Conservation (phyloP, 2,888 invertebrate genomes). For the Tenthredo distinguenda region DNA sequence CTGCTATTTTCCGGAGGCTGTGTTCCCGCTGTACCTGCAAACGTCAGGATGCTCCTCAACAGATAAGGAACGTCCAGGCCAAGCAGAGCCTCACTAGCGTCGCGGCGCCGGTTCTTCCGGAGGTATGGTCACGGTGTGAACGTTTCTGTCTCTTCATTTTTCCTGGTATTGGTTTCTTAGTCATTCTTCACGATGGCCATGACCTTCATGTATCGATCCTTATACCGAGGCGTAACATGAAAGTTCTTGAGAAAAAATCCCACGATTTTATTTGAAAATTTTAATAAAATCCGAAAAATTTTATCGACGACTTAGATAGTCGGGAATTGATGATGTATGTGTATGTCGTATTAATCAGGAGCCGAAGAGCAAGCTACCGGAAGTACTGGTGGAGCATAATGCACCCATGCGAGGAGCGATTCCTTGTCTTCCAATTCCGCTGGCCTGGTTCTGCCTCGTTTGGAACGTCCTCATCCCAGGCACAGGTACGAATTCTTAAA, state of each 20-base stretch:
- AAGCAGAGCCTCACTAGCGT: constrained; percentile 77
- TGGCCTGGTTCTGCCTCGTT: constrained; percentile 93
- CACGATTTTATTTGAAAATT: neutral
- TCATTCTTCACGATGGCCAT: neutral
- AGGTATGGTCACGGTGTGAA: constrained; percentile 63
- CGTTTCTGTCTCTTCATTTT: too few relatives aligned
- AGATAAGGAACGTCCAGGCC: constrained; percentile 72
- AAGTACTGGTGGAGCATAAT: constrained; percentile 88
- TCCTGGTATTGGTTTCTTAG: neutral
- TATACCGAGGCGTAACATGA: neutral
- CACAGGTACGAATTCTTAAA: constrained; percentile 81
- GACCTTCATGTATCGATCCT: neutral
- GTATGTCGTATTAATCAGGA: constrained; percentile 80
- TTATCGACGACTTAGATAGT: neutral
- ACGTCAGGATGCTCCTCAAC: constrained; percentile 62
- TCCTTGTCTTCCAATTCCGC: constrained; percentile 91
- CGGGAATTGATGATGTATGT: neutral
- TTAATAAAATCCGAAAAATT: too few relatives aligned
- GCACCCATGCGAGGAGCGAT: constrained; percentile 96
- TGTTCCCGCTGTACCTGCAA: constrained; percentile 65
- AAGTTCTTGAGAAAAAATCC: neutral
- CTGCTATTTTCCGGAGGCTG: constrained; percentile 68
- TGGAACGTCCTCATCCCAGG: constrained; percentile 91
- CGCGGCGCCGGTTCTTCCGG: constrained; percentile 75
- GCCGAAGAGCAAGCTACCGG: constrained; percentile 87